Base-by-base conservation (phyloP, 1,140 invertebrate genomes). In the Whitmania pigra region DNA sequence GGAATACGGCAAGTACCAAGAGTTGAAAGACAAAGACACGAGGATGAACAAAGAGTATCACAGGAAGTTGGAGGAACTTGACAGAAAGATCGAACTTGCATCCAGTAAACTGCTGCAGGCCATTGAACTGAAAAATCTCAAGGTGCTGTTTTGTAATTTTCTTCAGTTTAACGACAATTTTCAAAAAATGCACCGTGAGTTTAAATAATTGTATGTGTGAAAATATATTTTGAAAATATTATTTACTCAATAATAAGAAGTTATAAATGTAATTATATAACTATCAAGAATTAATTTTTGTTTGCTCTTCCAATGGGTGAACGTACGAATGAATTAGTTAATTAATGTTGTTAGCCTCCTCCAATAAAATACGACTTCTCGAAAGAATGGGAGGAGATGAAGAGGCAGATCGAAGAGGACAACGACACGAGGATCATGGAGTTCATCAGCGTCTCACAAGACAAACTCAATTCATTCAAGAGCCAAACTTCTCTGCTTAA, bases 1-100 rank as follows among this genome's bases (percentile, higher is more conserved):
- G 43, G 92, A 94, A 81, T 94, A 93, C 77, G 89, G 93, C 75
- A 93, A 93, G 82, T 93, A 88, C 80, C 84, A 87, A 75, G 86
- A 85, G 69, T 85, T 92, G 43, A 88, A 92, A 80, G 86, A 88
- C 73, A 87, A 87, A 75, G 88, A 87, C 77, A 85, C 87, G 71
- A 79, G 83, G 67, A 88, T 91, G 85, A 86, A 88, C 72, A 85
- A 88, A 76, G 86, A 88, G 67, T 92, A 91, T 75, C 89, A 93
- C 77, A 78, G 86, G 73, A 82, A 82, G 75, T 75, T 84, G 43
- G 75, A 77, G 25, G 83, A 84, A 72, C 78, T 82, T 66, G 83
- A 86, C 15, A 77, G 80, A 53, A 79, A 77, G 25, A 86, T 85
- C 75, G 78, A 84, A 72, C 78, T 77, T 72, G 85, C 80, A 53